phyloP scores from a whole-genome alignment of 2,113 vertebrate species.

The Catharus bicknelli region DNA sequence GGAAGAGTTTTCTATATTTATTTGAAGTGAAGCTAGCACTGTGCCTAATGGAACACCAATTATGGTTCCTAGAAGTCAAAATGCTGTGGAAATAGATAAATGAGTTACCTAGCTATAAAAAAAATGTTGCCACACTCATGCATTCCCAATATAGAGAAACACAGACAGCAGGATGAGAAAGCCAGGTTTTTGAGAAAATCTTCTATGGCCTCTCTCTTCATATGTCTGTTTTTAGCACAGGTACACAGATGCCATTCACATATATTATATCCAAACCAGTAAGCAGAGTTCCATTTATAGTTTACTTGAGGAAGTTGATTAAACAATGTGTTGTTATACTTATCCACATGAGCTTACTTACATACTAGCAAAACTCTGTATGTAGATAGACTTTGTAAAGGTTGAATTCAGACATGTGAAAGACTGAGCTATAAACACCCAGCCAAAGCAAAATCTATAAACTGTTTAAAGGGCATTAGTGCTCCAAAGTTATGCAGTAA shows the following conservation, averaged over 20 bases:
- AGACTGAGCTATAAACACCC: slow-evolving; percentile 4
- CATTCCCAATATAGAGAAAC: not conserved
- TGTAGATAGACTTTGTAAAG: not conserved
- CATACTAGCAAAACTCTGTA: not conserved
- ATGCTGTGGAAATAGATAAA: not conserved
- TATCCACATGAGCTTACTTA: not conserved
- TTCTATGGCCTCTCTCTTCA: not conserved
- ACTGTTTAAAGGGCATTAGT: slow-evolving; percentile 19
- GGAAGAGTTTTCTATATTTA: not conserved
- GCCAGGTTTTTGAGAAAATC: not conserved
- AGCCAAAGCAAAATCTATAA: slow-evolving; percentile 28
- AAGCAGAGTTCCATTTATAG: not conserved
- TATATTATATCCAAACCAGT: not conserved
- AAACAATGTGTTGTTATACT: not conserved
- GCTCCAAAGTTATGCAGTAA: not conserved
- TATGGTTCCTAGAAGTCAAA: slow-evolving; percentile 48
- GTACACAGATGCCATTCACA: not conserved
- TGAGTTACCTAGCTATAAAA: not conserved
- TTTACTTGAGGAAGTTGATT: not conserved
- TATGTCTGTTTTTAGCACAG: not conserved
- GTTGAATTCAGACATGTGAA: not conserved
- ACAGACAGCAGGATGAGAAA: not conserved
- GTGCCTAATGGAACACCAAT: slow-evolving; percentile 23
- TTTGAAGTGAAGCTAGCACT: not conserved
- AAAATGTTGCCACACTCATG: not conserved